Base-by-base conservation (phyloP, 2,888 invertebrate species). In the Hirtodrosophila alboralis region DNA sequence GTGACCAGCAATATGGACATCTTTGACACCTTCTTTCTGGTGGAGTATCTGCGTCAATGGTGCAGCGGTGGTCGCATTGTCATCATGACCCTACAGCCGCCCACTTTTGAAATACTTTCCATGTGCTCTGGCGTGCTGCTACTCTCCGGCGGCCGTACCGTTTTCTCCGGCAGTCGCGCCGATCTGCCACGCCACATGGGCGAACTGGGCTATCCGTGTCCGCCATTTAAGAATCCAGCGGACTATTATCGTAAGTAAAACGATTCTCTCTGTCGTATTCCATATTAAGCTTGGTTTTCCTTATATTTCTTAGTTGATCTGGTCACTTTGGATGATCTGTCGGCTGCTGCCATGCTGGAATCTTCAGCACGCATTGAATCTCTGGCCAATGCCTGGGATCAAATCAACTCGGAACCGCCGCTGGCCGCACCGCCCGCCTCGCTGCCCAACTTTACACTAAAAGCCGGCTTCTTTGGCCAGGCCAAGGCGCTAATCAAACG, bases 221-320 rank as follows among this genome's bases (percentile, higher is more conserved):
- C 98, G 9, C 96, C 97, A 0, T 98, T 96, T 90, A 98, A 98
- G 91, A 98, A 98, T 89, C 98, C 98, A 43, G 97, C 97, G 0
- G 98, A 98, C 91, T 98, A 98, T 90, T 98, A 98, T 89, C 92
- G 96, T 96, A 91, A 94, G 95, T n/a, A n/a, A n/a, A n/a, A n/a
- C 93, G 58, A 1, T 7, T n/a, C 5, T 37, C 12, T 0, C 10
- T 9, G 1, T 1, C 12, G 14, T 0, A 26, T 5, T 16, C 23
- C 2, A 23, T 23, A 5, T 8, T 23, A 1, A 23, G 6, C 23
- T 6, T 23, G 6, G 3, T 21, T 23, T 27, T 14, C 1, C 1
- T 21, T 2, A 6, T 9, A 9, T 23, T 10, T 3, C n/a, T 1
- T 90, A 97, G 97, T 98, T 91, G 98, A 98, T 90, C 91, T 98